Evolutionary conservation across 1,140 invertebrate species (phyloP), one percentile per base, ranked within the genome.

Genomic region (Teleopsis dalmanni): DNA sequence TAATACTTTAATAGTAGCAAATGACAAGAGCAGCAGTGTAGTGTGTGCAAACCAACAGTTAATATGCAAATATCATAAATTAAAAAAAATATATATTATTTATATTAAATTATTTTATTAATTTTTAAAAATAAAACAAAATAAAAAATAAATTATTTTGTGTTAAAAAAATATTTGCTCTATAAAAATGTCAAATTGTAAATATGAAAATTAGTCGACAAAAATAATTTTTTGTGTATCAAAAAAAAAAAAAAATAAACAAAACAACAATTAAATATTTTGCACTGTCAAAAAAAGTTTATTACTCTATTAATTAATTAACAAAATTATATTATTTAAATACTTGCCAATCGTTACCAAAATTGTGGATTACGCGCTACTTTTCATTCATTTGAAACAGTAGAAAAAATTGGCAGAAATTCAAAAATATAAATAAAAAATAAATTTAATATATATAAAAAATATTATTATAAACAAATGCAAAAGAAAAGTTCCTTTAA

Each of bases 321-420:
- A n/a, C n/a, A 13, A 35, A n/a, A 6, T 16, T 7, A 35, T 11
- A 35, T 11, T 35, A 3, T 35, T 35, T 3, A 35, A 35, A 16
- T 8, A 35, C n/a, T 37, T 37, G 10, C 35, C 18, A 36, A 36
- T 21, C 18, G 10, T 19, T 10, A 19, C 9, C 3, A 38, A 22
- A 38, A 23, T 38, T 38, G 41, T 33, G 42, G 42, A 44, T 44
- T 44, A 44, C 42, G 42, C 42, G 42, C 29, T 44, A 33, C 16
- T 18, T 35, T 35, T 19, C 16, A 35, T 18, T 19, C 34, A 35
- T 33, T 29, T 8, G 21, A 29, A 33, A 44, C 34, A 6, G 16
- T 33, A 29, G 3, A 43, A 38, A 11, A 18, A 34, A 34, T n/a
- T n/a, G n/a, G n/a, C n/a, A n/a, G n/a, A 43, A 43, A 43, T 43